Base-by-base conservation (phyloP, 1,140 invertebrate species). In the Cyclargus thomasi region DNA sequence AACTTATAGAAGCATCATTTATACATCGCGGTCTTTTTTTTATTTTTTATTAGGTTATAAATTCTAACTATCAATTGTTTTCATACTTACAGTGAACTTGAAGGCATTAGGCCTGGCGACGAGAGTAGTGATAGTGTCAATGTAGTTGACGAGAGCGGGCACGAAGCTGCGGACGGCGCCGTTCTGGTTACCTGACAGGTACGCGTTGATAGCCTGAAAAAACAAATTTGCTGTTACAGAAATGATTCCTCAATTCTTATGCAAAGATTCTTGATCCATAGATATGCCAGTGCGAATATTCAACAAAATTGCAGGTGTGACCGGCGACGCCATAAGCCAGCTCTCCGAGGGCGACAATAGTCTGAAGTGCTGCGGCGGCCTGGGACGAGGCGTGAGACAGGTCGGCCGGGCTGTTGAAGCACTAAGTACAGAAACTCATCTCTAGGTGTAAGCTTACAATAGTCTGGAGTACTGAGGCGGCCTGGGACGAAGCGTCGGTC, bases 271-370 rank as follows among this genome's bases (percentile, higher is more conserved):
- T 16, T 62, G 20, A 62, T 35, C 36, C 21, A 62, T 63, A 17
- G n/a, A n/a, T n/a, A n/a, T n/a, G n/a, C n/a, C n/a, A n/a, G n/a
- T n/a, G n/a, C n/a, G n/a, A n/a, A n/a, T n/a, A n/a, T n/a, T n/a
- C n/a, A n/a, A n/a, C n/a, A n/a, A n/a, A n/a, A n/a, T n/a, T 68
- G 63, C 86, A 88, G 59, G 86, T 67, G 65, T 85, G 76, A 53
- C 84, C 86, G 18, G 86, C 79, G 62, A 72, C 67, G 4, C 84
- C 84, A 29, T 71, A 65, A 2, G 74, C 74, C 20, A 85, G 75
- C 53, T 83, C 75, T 18, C 78, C 80, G 11, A 85, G 63, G 23
- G 74, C 29, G 6, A 73, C 77, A n/a, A 86, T 68, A 35, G 74
- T 67, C 64, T 78, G 76, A 6, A 74, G 63, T 16, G 78, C 65